Conservation (phyloP, 1,140 invertebrate genomes). For the Drosophila ananassae region DNA sequence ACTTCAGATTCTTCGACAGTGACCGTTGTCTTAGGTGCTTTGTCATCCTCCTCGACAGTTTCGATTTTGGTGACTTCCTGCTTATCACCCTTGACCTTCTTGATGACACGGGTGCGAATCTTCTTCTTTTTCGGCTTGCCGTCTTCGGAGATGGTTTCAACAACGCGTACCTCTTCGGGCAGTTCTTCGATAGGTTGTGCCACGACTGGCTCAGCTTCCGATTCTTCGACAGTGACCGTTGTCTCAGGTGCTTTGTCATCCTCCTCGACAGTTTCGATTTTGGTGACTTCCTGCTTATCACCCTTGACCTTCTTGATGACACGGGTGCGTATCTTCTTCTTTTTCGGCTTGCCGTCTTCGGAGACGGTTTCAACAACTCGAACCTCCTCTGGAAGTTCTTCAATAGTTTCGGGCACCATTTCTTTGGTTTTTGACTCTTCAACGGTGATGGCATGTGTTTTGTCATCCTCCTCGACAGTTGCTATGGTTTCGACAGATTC, state of each 20-base stretch:
- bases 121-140: no score
- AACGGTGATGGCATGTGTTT: background rate
- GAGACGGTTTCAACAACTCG: background rate
- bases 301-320: constrained; percentile 1
- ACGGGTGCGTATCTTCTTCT: background rate
- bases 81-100: no score
- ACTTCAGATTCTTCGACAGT: no score
- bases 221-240: background rate
- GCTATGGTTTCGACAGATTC: constrained; percentile 83
- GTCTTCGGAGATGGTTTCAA: no score
- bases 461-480: background rate
- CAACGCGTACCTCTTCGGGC: no score
- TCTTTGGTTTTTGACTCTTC: background rate
- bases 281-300: background rate
- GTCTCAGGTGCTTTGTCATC: background rate
- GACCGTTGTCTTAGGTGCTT: no score
- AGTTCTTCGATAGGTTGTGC: no score
- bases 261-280: background rate
- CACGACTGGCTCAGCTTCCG: no score
- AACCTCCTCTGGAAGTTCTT: background rate
- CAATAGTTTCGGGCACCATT: background rate
- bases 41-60: no score
- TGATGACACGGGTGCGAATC: no score
- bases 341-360: background rate
- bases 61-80: no score